A percentile compares a stretch with the other conserved stretches of the same genome.
Conservation (phyloP, 2,797 vertebrate genomes). For the Xerus rutilus region DNA sequence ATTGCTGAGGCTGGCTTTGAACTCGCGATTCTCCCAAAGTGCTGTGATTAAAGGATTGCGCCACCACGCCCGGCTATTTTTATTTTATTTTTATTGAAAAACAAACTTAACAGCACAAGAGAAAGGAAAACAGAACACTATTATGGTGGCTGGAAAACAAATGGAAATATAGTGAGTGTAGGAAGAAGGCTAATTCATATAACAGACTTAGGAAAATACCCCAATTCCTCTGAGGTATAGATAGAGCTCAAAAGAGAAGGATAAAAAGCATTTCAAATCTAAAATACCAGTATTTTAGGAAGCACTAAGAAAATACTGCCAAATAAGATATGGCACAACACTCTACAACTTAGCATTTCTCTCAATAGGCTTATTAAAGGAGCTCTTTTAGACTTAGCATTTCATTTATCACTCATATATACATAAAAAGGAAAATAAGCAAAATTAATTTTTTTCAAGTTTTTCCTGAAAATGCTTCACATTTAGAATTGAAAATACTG, state of each 20-base stretch:
- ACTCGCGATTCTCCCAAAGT: too few relatives aligned
- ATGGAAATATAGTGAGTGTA: constrained; percentile 26
- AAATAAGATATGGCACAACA: constrained; percentile 4
- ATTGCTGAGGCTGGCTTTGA: too few relatives aligned
- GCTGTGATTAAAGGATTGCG: too few relatives aligned
- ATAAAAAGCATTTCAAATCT: constrained; percentile 26
- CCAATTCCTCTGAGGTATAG: constrained; percentile 34
- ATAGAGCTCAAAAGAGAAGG: constrained; percentile 6
- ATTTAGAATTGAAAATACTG: constrained; percentile 3
- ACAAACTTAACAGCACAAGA: constrained; percentile 47
- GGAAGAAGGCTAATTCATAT: constrained; percentile 52
- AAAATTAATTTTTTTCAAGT: constrained; percentile 53
- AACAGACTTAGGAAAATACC: constrained; percentile 48
- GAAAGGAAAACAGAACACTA: constrained; percentile 61
- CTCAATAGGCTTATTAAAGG: constrained; percentile 29
- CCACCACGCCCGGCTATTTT: too few relatives aligned
- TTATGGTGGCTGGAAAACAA: constrained; percentile 47
- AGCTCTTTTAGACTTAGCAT: background rate
- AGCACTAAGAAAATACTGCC: constrained; percentile 27
- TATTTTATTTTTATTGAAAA: background rate
- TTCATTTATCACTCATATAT: constrained; percentile 45
- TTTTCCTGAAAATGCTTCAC: constrained; percentile 44
- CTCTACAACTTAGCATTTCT: constrained; percentile 41
- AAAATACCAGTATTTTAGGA: constrained; percentile 38
- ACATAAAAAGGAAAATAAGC: constrained; percentile 48